Conservation (phyloP, 1,140 invertebrate genomes). For the Heliconius himera region DNA sequence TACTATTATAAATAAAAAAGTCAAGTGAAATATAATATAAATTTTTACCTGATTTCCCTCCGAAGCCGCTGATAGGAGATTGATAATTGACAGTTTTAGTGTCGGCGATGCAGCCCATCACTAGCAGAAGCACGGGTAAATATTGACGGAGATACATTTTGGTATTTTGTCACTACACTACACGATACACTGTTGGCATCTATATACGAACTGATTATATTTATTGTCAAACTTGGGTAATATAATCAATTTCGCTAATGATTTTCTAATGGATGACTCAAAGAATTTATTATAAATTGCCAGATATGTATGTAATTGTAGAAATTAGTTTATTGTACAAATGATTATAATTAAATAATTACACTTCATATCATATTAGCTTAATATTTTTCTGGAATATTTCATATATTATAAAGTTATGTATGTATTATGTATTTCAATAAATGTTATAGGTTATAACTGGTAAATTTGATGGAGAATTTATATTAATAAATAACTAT, state of each 20-base stretch:
- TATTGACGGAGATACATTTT: constrained; percentile 56
- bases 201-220: neutral
- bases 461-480: no score
- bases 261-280: constrained; percentile 9
- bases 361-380: neutral
- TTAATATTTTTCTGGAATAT: neutral
- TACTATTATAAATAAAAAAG: neutral
- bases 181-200: constrained; percentile 9
- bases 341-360: neutral
- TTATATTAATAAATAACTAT: neutral
- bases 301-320: neutral
- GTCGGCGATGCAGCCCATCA: constrained; percentile 64
- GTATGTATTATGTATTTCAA: neutral
- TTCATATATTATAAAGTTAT: neutral
- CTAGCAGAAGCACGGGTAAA: constrained; percentile 50
- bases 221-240: neutral
- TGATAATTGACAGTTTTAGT: constrained; percentile 67
- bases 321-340: constrained; percentile 3
- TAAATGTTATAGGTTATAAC: no score
- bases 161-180: constrained; percentile 11
- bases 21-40: neutral
- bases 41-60: constrained; percentile 61
- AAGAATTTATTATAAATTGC: constrained; percentile 5
- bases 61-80: constrained; percentile 47
- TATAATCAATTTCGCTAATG: neutral